Conservation (phyloP, 2,797 vertebrate species). For the Rhinoraja longicauda region DNA sequence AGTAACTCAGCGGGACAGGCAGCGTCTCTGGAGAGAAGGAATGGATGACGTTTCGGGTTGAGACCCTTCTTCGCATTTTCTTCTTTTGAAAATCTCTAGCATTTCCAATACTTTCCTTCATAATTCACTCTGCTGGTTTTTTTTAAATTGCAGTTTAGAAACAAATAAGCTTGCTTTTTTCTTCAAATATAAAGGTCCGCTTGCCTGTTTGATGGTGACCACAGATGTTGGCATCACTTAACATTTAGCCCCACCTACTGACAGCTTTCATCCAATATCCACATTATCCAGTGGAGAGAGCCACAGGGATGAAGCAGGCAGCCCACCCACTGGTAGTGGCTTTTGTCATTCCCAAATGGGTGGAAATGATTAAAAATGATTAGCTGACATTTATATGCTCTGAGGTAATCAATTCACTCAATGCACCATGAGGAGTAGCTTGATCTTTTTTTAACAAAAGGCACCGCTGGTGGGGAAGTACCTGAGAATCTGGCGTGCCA, state of each 20-base stretch:
- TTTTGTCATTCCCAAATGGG: slow-evolving; percentile 77
- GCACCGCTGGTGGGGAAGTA: slow-evolving; percentile 73
- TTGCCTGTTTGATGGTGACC: slow-evolving; percentile 31
- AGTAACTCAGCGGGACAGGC: too few relatives aligned
- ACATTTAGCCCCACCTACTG: slow-evolving; percentile 50
- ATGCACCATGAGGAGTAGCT: slow-evolving; percentile 88
- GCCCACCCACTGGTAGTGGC: slow-evolving; percentile 58
- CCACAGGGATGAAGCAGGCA: slow-evolving; percentile 50
- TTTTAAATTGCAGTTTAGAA: too few relatives aligned
- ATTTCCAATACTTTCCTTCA: too few relatives aligned
- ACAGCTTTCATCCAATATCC: slow-evolving; percentile 64
- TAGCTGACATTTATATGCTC: slow-evolving; percentile 85
- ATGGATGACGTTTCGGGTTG: too few relatives aligned
- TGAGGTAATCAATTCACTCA: slow-evolving; percentile 87
- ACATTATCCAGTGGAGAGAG: slow-evolving; percentile 56
- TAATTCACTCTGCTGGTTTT: too few relatives aligned
- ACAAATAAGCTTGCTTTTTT: too few relatives aligned
- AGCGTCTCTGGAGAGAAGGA: too few relatives aligned
- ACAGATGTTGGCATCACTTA: slow-evolving; percentile 38
- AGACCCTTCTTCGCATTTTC: too few relatives aligned
- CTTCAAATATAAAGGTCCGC: background rate
- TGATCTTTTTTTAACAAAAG: slow-evolving; percentile 84
- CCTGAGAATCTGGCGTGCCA: slow-evolving; percentile 87
- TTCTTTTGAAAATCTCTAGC: too few relatives aligned
- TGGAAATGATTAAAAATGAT: slow-evolving; percentile 87